These are phyloP conservation scores for Otolemur garnettii DNA, from an alignment of 2,113 vertebrate species.

Conservation along the genomic window DNA sequence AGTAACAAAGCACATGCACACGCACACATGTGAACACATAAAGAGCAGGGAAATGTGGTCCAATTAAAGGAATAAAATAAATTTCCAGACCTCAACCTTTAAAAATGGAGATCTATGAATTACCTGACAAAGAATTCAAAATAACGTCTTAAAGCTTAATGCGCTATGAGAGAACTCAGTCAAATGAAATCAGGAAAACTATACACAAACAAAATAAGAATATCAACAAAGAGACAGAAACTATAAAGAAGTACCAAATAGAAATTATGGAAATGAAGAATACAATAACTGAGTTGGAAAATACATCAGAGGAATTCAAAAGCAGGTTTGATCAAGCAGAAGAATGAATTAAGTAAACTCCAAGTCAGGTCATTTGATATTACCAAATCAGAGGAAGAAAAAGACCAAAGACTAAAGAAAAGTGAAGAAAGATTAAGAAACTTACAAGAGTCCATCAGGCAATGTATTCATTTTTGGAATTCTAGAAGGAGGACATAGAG, in stretches of 20 bases:
- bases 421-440: background rate
- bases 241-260: background rate
- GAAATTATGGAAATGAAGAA: background rate
- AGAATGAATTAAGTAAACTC: background rate
- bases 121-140: background rate
- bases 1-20: background rate
- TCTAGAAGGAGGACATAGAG: background rate
- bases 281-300: background rate
- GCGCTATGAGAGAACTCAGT: background rate
- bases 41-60: background rate
- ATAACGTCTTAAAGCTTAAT: background rate
- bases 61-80: background rate
- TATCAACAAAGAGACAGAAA: background rate
- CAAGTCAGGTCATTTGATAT: background rate
- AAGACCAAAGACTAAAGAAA: background rate
- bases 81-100: background rate
- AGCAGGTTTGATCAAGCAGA: background rate
- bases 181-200: background rate
- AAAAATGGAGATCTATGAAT: background rate
- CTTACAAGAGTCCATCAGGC: background rate
- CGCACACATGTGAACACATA: background rate
- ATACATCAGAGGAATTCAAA: background rate
- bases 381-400: background rate
- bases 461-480: background rate
- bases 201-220: background rate